Conservation (phyloP, 2,113 vertebrate genomes). For the Scopus umbretta region DNA sequence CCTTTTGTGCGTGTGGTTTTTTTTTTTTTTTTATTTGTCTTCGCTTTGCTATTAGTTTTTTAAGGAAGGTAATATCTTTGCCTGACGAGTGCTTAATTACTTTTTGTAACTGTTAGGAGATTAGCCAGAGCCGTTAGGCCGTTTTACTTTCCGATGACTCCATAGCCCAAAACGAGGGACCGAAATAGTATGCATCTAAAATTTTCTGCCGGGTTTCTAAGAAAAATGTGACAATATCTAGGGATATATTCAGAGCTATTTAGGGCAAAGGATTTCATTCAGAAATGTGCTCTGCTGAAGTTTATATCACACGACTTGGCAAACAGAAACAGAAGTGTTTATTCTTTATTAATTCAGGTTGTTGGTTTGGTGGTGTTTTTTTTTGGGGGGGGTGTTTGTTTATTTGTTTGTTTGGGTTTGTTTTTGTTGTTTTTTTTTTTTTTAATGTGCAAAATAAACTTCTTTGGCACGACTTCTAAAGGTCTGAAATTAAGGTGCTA, state of each 20-base stretch:
- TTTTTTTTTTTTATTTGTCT: neutral
- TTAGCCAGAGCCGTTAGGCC: no score
- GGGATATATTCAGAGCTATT: neutral
- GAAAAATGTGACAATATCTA: neutral
- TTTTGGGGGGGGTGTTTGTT: neutral
- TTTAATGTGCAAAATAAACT: neutral
- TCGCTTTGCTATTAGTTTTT: neutral
- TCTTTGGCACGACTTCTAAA: neutral
- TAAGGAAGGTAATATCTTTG: neutral
- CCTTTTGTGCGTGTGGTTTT: neutral
- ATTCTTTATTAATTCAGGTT: neutral
- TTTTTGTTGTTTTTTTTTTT: fast-evolving
- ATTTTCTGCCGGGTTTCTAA: neutral
- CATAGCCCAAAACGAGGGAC: neutral
- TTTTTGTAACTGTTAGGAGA: neutral
- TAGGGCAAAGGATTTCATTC: neutral
- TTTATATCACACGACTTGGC: neutral
- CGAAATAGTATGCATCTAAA: neutral
- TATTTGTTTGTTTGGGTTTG: neutral
- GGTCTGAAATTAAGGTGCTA: neutral
- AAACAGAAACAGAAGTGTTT: neutral
- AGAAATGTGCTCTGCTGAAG: fast-evolving
- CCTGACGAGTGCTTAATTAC: neutral
- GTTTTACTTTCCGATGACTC: neutral
- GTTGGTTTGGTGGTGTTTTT: no score